Evolutionary conservation across 2,888 invertebrate species (phyloP).

Genomic region (Bombyx huttoni): DNA sequence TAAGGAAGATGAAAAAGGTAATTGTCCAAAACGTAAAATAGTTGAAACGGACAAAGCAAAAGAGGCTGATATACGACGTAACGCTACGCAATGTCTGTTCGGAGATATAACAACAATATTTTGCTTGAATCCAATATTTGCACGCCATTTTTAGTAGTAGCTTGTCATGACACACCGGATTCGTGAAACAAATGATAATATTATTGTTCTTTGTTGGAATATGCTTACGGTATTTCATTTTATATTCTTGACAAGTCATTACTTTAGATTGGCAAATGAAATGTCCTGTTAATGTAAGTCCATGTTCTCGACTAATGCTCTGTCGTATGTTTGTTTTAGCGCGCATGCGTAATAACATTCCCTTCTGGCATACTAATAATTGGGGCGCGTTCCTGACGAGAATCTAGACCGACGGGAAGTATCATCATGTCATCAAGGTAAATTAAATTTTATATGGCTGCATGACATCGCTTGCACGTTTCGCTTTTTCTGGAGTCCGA

Average conservation of each 20-base stretch:
- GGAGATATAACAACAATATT: constrained; percentile 20
- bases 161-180: background rate
- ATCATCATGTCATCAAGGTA: constrained; percentile 50
- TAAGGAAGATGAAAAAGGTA: constrained; percentile 74
- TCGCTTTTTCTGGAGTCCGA: constrained; percentile 14
- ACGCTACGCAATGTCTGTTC: constrained; percentile 52
- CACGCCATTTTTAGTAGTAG: constrained; percentile 15
- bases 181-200: constrained; percentile 14
- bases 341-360: constrained; percentile 73
- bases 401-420: constrained; percentile 29
- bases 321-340: constrained; percentile 71
- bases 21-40: constrained; percentile 26
- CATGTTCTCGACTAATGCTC: constrained; percentile 50
- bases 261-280: constrained; percentile 7
- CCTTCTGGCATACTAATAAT: constrained; percentile 72
- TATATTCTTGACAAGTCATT: constrained; percentile 20
- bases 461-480: constrained; percentile 29
- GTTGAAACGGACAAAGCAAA: constrained; percentile 23
- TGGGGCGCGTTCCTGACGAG: constrained; percentile 53
- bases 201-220: background rate
- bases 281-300: constrained; percentile 22
- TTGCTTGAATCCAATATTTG: constrained; percentile 12
- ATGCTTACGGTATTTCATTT: background rate
- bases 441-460: constrained; percentile 16
- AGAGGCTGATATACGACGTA: constrained; percentile 47